Base-by-base conservation (phyloP, 2,113 vertebrate genomes). In the Galemys pyrenaicus region DNA sequence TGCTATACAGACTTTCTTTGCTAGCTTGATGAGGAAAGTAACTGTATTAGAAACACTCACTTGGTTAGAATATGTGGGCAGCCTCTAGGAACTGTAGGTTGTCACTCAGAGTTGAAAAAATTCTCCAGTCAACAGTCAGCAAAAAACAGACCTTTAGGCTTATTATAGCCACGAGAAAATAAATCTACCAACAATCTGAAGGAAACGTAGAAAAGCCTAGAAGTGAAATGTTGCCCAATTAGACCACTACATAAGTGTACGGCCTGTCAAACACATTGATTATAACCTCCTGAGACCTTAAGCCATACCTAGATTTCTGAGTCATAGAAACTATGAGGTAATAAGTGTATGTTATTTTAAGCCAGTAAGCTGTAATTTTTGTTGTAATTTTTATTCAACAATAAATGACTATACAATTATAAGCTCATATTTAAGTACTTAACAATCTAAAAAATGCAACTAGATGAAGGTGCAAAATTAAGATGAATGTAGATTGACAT, bases 381-480 rank as follows among this genome's bases (percentile, higher is more conserved):
- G 32, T 62, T 82, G 32, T 77, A n/a, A 78, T 65, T 13, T 19
- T 15, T 39, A 70, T 70, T 24, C 0, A 41, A 20, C 3, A 39
- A 9, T 3, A 75, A 22, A 62, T 26, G 73, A 41, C 9, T 79
- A 20, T 32, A 8, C 0, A 71, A 0, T 19, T 39, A 2, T 71
- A 92, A 37, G 1, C 73, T 94, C 60, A 49, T 83, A 70, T 68
- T 75, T 78, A 65, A 93, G 54, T 4, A 39, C 19, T 79, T 92
- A 32, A 0, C 1, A 35, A 68, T 35, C 24, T 37, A 82, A 41
- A 74, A 19, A 82, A 80, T 56, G 15, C 83, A 11, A 64, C 3
- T 22, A 90, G n/a, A 92, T 82, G 3, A 85, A 84, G 62, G 32
- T 39, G 12, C 1, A 56, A 82, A 82, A 92, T 86, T 24, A 95